Evolutionary conservation across 2,888 invertebrate species (phyloP), one percentile per base, ranked within the genome.

Genomic region (Drepana falcataria): DNA sequence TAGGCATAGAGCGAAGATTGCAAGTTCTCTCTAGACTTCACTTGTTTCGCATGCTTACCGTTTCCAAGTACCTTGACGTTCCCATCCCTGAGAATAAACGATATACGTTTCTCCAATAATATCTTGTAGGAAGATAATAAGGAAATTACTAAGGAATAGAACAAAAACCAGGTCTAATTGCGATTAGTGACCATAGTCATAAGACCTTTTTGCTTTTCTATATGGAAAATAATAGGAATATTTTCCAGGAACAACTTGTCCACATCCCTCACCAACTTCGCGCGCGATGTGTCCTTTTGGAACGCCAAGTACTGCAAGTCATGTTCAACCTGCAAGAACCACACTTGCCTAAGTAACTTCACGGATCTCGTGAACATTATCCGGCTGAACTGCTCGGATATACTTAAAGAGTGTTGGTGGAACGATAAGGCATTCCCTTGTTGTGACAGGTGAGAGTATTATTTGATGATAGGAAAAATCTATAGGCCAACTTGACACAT

Each of bases 371-470:
- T 83, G 0, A 56, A 69, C 4, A 67, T 66, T 1, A 75, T 82
- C n/a, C 69, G 87, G 35, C 64, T 77, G 44, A 71, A 75, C 9
- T 91, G 91, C 51, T 58, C 72, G 1, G 78, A 81, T 1, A 55
- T 91, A 37, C 60, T 91, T 47, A 76, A 77, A 0, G 73, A 82
- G 2, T 91, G 91, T 58, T 87, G 81, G 77, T 91, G 86, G 85
- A 75, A 69, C 41, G 77, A 71, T 0, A 60, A 77, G 37, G 61
- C 66, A 1, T 87, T 87, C 53, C 61, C 65, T 2, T 91, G 89
- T 56, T 91, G 89, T 69, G 84, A 89, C 21, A 81, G 77, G 87
- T 85, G 56, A 51, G 52, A 9, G 33, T 21, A 5, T 48, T 41
- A 4, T 6, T 37, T 49, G 55, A 48, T 57, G 34, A 47, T n/a